phyloP scores from a whole-genome alignment of 2,113 vertebrate genomes.

The Aythya baeri region DNA sequence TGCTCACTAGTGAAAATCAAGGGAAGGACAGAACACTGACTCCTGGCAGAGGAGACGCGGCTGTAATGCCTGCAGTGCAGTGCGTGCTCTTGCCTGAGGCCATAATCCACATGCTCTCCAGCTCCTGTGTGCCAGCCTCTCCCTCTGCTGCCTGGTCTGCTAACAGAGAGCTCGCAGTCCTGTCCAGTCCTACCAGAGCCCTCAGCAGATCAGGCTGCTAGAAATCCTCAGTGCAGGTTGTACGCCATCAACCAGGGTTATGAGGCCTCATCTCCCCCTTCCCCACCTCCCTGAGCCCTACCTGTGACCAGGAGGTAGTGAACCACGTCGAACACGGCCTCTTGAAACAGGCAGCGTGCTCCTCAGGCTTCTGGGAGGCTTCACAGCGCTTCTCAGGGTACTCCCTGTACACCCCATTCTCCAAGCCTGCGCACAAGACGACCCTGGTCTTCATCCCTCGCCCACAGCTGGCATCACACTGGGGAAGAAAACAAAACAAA shows the following conservation, averaged over 20 bases:
- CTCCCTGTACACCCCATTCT: conserved; percentile 80
- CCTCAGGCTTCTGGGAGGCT: conserved; percentile 70
- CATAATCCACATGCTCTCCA: not conserved
- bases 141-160: not conserved
- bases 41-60: not conserved
- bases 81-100: not conserved
- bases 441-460: conserved; percentile 77
- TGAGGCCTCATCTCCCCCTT: not conserved
- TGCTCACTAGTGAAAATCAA: not conserved
- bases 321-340: conserved; percentile 86
- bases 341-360: conserved; percentile 79
- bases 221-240: not conserved
- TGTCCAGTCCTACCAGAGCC: not conserved
- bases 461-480: conserved; percentile 85
- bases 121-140: fast-evolving
- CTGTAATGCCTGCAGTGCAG: not conserved
- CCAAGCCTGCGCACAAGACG: conserved; percentile 82
- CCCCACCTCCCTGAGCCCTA: conserved; percentile 24
- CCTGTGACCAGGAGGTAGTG: conserved; percentile 90
- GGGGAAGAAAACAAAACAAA: not conserved
- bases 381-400: conserved; percentile 76
- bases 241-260: not conserved
- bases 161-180: not conserved
- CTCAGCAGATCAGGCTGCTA: not conserved
- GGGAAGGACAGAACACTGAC: not conserved